phyloP scores from a whole-genome alignment of 64 coral and sea anemone species.

The Montipora cactus region DNA sequence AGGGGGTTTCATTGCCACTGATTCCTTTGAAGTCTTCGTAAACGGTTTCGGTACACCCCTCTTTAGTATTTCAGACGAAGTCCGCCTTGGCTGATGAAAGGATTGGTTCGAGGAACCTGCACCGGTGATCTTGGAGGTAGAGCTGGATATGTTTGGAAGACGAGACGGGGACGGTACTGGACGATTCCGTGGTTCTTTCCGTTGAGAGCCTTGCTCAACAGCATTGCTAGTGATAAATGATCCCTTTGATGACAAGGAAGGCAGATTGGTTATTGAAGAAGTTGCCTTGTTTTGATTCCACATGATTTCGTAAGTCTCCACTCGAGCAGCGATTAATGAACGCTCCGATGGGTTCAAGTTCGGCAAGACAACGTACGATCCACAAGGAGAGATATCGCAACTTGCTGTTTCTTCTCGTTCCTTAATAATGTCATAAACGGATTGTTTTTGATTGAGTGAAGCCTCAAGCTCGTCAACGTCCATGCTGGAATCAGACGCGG shows the following conservation, averaged over 20 bases:
- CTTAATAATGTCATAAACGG: conserved; percentile 25
- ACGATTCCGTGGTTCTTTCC: conserved; percentile 4
- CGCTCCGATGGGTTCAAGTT: conserved; percentile 55
- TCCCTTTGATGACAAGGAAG: conserved; percentile 49
- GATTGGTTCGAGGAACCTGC: background rate
- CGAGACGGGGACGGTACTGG: conserved; percentile 16
- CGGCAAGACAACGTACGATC: conserved; percentile 76
- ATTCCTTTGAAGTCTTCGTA: conserved; percentile 1
- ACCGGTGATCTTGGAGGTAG: conserved; percentile 32
- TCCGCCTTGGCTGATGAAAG: background rate
- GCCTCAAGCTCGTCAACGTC: background rate
- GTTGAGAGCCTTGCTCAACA: background rate
- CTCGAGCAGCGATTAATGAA: conserved; percentile 44
- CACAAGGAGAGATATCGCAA: conserved; percentile 68
- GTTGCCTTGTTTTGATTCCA: conserved; percentile 18
- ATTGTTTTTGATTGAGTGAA: background rate
- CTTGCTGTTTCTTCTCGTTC: conserved; percentile 37
- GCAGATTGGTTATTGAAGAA: conserved; percentile 55
- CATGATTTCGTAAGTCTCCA: conserved; percentile 37
- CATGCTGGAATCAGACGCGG: background rate
- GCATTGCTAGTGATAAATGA: conserved; percentile 17
- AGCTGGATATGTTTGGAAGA: conserved; percentile 33
- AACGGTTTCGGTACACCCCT: background rate
- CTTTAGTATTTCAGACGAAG: conserved; percentile 1
- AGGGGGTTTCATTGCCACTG: background rate